These are phyloP conservation scores for Zaprionus lineosus DNA, from an alignment of 2,888 invertebrate genomes.

Conservation along the genomic window DNA sequence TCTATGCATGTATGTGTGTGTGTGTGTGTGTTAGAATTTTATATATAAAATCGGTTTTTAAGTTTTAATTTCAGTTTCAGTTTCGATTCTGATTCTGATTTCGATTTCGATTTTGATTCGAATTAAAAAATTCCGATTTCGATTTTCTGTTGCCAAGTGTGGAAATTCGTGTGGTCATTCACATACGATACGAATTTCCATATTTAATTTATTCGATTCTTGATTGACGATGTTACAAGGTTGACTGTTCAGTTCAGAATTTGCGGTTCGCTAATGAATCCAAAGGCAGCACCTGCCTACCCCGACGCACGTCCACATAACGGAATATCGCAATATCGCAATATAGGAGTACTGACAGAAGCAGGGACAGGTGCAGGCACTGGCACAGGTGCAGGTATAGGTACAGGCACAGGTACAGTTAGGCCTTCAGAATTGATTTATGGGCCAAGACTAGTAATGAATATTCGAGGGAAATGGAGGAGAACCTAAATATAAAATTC, in stretches of 20 bases:
- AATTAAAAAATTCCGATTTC: background rate
- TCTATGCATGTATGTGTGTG: background rate
- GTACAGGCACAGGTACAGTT: conserved; percentile 15
- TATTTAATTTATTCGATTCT: conserved; percentile 56
- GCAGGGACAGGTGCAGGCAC: too few species aligned
- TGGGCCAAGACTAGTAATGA: background rate
- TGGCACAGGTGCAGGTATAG: background rate
- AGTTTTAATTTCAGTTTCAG: conserved; percentile 4
- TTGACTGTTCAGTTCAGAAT: conserved; percentile 26
- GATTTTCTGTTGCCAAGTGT: conserved; percentile 51
- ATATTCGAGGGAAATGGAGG: background rate
- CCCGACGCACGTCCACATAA: too few species aligned
- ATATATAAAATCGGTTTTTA: background rate
- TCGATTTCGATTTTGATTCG: background rate
- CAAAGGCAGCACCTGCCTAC: background rate
- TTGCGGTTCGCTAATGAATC: conserved; percentile 10
- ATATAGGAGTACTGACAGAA: too few species aligned
- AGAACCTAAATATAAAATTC: conserved; percentile 3
- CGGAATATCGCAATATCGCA: too few species aligned
- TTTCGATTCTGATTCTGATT: background rate
- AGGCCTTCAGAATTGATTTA: background rate
- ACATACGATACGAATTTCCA: conserved; percentile 47
- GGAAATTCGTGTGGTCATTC: background rate
- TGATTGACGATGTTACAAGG: conserved; percentile 41
- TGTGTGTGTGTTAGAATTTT: conserved; percentile 6